Evolutionary conservation across 2,113 vertebrate genomes (phyloP).

Genomic region (Chaenocephalus aceratus): DNA sequence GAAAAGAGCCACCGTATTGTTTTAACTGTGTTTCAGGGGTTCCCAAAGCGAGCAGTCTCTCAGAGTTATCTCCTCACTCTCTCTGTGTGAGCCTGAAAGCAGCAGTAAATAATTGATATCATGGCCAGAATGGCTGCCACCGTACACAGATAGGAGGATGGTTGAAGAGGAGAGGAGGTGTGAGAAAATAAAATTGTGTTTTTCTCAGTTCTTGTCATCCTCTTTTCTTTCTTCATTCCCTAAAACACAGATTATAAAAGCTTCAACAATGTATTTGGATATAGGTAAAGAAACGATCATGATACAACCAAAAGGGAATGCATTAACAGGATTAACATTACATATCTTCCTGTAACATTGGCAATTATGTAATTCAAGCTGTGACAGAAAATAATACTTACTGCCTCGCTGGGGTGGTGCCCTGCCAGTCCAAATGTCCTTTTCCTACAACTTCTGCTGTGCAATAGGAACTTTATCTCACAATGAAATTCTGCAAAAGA

Average conservation of each 20-base stretch:
- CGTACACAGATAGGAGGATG: conserved; percentile 48
- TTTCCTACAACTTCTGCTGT: background rate
- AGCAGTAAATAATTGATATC: conserved; percentile 81
- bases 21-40: conserved; percentile 71
- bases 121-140: conserved; percentile 86
- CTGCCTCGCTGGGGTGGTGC: background rate
- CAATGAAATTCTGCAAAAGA: background rate
- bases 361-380: conserved; percentile 6
- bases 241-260: too few species aligned
- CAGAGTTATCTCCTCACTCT: conserved; percentile 60
- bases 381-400: background rate
- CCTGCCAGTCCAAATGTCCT: background rate
- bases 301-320: background rate
- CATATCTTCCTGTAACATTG: background rate
- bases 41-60: conserved; percentile 74
- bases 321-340: background rate
- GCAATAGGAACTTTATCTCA: background rate
- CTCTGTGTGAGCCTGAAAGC: conserved; percentile 66
- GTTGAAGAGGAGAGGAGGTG: conserved; percentile 48
- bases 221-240: conserved; percentile 3
- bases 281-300: too few species aligned
- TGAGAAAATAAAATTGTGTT: conserved; percentile 58
- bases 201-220: conserved; percentile 47
- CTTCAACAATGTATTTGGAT: too few species aligned
- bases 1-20: conserved; percentile 61